These are phyloP conservation scores for Mirounga angustirostris DNA, from an alignment of 2,113 vertebrate genomes.

Conservation along the genomic window DNA sequence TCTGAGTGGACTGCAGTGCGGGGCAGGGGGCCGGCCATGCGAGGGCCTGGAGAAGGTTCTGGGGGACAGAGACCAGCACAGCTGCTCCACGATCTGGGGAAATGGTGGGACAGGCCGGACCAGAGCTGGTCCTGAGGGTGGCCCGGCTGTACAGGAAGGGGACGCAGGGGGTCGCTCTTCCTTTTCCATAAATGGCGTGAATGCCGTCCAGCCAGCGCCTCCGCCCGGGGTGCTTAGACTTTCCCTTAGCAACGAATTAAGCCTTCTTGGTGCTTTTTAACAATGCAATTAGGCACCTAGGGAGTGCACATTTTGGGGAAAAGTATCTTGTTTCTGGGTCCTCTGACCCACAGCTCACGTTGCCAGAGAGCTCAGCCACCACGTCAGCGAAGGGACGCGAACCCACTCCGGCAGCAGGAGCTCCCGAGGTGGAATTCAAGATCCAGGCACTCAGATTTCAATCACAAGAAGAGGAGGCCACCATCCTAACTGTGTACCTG, in stretches of 20 bases:
- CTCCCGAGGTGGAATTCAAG: not conserved
- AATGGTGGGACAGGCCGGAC: not conserved
- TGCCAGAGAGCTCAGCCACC: not conserved
- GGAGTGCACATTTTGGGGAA: not conserved
- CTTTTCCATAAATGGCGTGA: not conserved
- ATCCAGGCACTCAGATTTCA: not conserved
- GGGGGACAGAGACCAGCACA: not conserved
- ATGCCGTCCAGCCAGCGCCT: not conserved
- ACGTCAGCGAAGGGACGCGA: not conserved
- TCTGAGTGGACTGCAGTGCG: not conserved
- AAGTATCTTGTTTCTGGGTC: not conserved
- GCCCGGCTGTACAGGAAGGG: not conserved
- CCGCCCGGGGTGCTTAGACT: fast-evolving
- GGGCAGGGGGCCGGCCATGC: too few relatives aligned
- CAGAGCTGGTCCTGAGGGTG: not conserved
- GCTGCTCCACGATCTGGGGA: not conserved
- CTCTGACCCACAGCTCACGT: not conserved
- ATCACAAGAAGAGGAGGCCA: not conserved
- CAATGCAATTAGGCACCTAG: not conserved
- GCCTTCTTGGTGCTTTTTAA: not conserved
- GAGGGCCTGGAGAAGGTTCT: not conserved
- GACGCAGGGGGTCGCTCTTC: not conserved
- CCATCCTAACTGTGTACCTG: not conserved
- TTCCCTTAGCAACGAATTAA: not conserved
- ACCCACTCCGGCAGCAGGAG: not conserved